Percentiles rank a stretch among this genome's conserved stretches.
phyloP scores from a whole-genome alignment of 2,888 invertebrate species.

The Exocentrus adspersus region DNA sequence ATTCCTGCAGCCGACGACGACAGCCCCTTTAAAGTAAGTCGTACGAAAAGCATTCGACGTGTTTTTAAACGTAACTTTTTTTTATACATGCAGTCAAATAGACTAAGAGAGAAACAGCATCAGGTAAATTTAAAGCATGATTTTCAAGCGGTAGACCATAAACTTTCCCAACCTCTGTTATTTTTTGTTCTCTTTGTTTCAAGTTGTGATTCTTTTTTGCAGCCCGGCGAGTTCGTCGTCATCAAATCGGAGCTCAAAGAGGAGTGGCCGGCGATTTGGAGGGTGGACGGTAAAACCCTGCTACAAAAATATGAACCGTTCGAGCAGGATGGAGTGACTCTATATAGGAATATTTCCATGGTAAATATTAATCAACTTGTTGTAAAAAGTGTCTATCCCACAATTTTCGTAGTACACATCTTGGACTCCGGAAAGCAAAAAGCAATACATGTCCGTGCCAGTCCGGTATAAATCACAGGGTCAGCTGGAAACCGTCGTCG shows the following conservation, averaged over 20 bases:
- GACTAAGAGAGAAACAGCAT: conserved; percentile 55
- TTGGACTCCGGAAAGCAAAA: conserved; percentile 85
- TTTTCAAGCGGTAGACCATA: background rate
- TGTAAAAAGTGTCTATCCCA: too few species aligned
- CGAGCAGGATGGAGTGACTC: conserved; percentile 81
- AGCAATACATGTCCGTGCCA: conserved; percentile 81
- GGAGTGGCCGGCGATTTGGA: conserved; percentile 90
- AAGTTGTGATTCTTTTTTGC: conserved; percentile 57
- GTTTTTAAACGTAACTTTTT: conserved; percentile 23
- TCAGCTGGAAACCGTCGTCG: conserved; percentile 82
- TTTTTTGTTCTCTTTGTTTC: conserved; percentile 21
- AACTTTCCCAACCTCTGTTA: background rate
- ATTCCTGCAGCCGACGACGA: conserved; percentile 64
- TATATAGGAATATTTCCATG: conserved; percentile 88
- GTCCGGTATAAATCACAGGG: conserved; percentile 80
- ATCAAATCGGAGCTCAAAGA: conserved; percentile 82
- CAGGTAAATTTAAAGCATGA: conserved; percentile 47
- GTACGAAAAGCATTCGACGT: conserved; percentile 14
- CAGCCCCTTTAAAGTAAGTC: conserved; percentile 71
- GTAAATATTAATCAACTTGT: conserved; percentile 73
- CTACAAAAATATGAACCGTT: conserved; percentile 86
- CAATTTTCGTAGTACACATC: conserved; percentile 77
- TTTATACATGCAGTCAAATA: conserved; percentile 50
- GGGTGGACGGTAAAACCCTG: conserved; percentile 86
- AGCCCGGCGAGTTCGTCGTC: conserved; percentile 91